phyloP scores from a whole-genome alignment of 2,797 vertebrate species.

The Lutjanus campechanus region DNA sequence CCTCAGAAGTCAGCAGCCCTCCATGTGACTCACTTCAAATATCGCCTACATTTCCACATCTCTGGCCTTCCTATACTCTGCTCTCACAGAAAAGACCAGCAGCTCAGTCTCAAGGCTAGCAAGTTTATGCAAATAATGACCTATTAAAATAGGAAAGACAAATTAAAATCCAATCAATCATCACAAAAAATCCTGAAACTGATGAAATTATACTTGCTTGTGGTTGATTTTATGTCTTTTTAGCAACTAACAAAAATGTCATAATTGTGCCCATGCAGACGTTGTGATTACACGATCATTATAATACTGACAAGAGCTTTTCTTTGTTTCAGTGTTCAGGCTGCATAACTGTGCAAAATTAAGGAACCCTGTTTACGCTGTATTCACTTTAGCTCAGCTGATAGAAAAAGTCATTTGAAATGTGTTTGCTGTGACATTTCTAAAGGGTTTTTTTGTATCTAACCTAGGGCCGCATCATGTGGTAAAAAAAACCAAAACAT shows the following conservation, averaged over 20 bases:
- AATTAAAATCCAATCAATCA: constrained; percentile 19
- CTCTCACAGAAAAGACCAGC: constrained; percentile 18
- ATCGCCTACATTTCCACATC: constrained; percentile 63
- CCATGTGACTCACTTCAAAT: constrained; percentile 76
- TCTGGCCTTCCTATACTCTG: constrained; percentile 31
- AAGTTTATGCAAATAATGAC: constrained; percentile 29
- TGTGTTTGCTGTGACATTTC: constrained; percentile 3
- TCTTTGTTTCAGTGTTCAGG: constrained; percentile 9
- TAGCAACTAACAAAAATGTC: not conserved
- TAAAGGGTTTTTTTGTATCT: no score
- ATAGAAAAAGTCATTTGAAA: not conserved
- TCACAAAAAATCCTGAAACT: not conserved
- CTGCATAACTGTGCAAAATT: not conserved
- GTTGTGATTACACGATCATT: not conserved
- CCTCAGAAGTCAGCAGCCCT: constrained; percentile 73
- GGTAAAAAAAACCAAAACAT: no score
- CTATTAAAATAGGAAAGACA: constrained; percentile 10
- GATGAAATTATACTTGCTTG: not conserved
- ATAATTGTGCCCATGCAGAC: not conserved
- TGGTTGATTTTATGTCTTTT: not conserved
- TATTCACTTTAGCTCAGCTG: constrained; percentile 6
- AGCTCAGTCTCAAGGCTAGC: not conserved
- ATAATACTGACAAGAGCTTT: not conserved
- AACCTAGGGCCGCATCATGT: no score
- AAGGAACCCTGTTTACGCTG: not conserved